Percentiles rank a stretch among this genome's conserved stretches.
Evolutionary conservation across 2,113 vertebrate species (phyloP).

Genomic region (Dipodomys ordii): DNA sequence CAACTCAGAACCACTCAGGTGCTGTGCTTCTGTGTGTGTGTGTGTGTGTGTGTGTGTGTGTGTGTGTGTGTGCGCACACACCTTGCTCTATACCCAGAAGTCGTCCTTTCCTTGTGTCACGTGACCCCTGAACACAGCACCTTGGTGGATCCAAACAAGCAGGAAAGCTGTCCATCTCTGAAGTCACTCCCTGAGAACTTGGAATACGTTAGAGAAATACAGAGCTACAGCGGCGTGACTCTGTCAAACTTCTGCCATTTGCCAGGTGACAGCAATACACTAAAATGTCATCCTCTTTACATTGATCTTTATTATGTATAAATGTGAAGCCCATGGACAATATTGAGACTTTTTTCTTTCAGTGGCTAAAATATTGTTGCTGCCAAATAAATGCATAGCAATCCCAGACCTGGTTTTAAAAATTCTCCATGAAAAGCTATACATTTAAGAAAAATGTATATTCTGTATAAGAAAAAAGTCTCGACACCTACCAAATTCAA

Average conservation of each 20-base stretch:
- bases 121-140: not conserved
- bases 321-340: not conserved
- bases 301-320: slow-evolving; percentile 24
- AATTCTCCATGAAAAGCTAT: slow-evolving; percentile 23
- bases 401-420: not conserved
- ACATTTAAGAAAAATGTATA: no score
- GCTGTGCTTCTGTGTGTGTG: not conserved
- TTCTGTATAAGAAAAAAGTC: slow-evolving; percentile 39
- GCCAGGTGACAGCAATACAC: not conserved
- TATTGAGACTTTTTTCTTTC: slow-evolving; percentile 21
- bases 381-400: slow-evolving; percentile 40
- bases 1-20: not conserved
- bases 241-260: not conserved
- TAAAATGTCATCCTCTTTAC: not conserved
- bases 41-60: not conserved
- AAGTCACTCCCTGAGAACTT: slow-evolving; percentile 20
- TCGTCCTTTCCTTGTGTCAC: not conserved
- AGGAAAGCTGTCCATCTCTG: not conserved
- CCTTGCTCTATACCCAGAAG: not conserved
- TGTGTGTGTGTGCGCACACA: not conserved
- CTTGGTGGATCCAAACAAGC: not conserved
- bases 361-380: not conserved
- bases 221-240: not conserved
- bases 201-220: not conserved
- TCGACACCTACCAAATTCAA: slow-evolving; percentile 51